These are phyloP conservation scores for Gymnogyps californianus DNA, from an alignment of 2,113 vertebrate species.

Conservation along the genomic window DNA sequence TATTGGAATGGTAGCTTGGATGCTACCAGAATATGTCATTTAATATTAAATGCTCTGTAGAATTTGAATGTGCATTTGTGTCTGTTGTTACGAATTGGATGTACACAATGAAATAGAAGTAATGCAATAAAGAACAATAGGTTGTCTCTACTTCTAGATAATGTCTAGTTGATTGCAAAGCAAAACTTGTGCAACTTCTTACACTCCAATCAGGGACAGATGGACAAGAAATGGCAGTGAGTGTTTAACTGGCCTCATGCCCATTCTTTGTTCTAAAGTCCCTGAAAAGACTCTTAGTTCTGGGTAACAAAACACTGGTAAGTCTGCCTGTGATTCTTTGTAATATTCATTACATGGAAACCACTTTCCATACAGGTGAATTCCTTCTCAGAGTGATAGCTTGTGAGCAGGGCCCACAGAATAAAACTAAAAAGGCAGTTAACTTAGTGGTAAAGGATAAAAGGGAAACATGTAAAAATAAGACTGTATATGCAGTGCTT, in stretches of 20 bases:
- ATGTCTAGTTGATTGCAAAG: neutral
- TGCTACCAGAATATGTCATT: neutral
- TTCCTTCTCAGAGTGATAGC: neutral
- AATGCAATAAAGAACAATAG: neutral
- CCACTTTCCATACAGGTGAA: constrained; percentile 30
- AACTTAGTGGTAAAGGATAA: neutral
- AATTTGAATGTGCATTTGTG: neutral
- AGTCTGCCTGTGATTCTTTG: constrained; percentile 41
- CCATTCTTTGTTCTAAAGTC: constrained; percentile 51
- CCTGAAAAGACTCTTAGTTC: constrained; percentile 46
- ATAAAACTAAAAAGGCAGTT: constrained; percentile 15
- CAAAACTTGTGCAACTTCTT: constrained; percentile 3
- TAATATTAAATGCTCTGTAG: neutral
- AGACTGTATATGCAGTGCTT: neutral
- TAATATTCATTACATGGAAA: neutral
- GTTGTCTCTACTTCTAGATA: neutral
- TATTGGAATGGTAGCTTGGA: neutral
- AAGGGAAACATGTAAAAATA: neutral
- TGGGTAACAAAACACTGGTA: constrained; percentile 54
- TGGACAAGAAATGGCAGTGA: constrained; percentile 41
- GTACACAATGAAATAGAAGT: neutral
- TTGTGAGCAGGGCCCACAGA: neutral
- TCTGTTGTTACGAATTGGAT: neutral
- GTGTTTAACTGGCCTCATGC: constrained; percentile 63
- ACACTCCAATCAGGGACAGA: constrained; percentile 5